These are phyloP conservation scores for Chloroceryle amazona DNA, from an alignment of 2,797 vertebrate species.

Conservation along the genomic window DNA sequence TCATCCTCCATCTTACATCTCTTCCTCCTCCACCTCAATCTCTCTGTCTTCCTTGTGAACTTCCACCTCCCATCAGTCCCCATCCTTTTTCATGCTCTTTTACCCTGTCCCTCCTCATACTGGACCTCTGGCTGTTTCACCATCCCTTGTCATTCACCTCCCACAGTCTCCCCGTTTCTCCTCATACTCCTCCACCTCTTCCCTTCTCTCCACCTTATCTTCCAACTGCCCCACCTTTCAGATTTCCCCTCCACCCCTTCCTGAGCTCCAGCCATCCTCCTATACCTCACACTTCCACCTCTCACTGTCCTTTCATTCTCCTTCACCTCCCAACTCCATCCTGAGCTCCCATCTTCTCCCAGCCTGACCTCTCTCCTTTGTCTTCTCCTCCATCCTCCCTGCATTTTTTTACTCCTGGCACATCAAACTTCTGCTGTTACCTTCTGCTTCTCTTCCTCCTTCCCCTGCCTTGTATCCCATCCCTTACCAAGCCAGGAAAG, in stretches of 20 bases:
- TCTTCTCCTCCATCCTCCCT: background rate
- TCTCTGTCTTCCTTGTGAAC: background rate
- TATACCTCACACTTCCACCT: background rate
- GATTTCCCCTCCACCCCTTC: background rate
- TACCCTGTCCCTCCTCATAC: background rate
- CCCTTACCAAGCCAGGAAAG: background rate
- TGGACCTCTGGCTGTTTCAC: rapidly evolving
- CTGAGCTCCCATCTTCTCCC: background rate
- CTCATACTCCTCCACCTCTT: background rate
- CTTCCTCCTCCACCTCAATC: background rate
- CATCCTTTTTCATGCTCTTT: background rate
- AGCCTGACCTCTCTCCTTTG: background rate
- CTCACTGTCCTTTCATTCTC: background rate
- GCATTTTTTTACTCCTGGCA: background rate
- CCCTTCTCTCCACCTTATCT: background rate
- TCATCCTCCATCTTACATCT: background rate
- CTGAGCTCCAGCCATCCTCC: background rate
- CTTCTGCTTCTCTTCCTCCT: background rate
- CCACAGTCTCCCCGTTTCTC: background rate
- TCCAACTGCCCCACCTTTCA: background rate
- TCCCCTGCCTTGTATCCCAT: background rate
- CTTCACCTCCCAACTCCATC: background rate
- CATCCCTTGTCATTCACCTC: background rate
- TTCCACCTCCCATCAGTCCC: background rate
- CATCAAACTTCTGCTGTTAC: background rate